These are phyloP conservation scores for Pristionchus fissidentatus DNA, from an alignment of 2,888 invertebrate species.

Conservation along the genomic window DNA sequence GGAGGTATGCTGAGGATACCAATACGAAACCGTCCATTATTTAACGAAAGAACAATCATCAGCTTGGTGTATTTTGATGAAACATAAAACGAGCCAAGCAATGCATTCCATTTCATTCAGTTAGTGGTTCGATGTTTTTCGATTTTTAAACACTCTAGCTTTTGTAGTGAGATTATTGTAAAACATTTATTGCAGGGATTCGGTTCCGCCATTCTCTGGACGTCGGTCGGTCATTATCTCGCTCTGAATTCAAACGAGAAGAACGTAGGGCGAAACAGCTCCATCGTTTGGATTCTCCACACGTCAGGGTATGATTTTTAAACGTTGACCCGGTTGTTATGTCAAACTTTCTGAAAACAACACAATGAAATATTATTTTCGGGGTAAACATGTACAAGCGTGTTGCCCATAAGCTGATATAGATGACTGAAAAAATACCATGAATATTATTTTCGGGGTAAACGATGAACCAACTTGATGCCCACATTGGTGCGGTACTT, in stretches of 20 bases:
- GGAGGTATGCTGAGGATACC: too few relatives aligned
- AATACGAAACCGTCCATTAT: too few relatives aligned
- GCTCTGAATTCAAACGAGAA: constrained; percentile 53
- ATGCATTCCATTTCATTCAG: too few relatives aligned
- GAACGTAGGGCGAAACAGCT: constrained; percentile 52
- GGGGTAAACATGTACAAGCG: neutral
- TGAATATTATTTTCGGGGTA: too few relatives aligned
- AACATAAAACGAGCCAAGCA: too few relatives aligned
- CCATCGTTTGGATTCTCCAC: constrained; percentile 53
- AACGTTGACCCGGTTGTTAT: neutral
- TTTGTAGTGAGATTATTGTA: neutral
- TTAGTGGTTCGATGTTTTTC: neutral
- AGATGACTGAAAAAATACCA: neutral
- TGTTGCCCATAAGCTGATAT: too few relatives aligned
- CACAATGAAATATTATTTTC: neutral
- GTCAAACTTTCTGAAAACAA: neutral
- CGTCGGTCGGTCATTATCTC: constrained; percentile 53
- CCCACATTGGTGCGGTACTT: too few relatives aligned
- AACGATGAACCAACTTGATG: too few relatives aligned
- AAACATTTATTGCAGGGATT: neutral
- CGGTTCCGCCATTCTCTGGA: constrained; percentile 50
- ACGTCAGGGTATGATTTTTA: constrained; percentile 48
- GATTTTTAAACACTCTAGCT: neutral
- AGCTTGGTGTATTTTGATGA: too few relatives aligned
- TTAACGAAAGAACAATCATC: too few relatives aligned